Evolutionary conservation across 2,113 vertebrate species (phyloP).

Genomic region (Hyperoodon ampullatus): DNA sequence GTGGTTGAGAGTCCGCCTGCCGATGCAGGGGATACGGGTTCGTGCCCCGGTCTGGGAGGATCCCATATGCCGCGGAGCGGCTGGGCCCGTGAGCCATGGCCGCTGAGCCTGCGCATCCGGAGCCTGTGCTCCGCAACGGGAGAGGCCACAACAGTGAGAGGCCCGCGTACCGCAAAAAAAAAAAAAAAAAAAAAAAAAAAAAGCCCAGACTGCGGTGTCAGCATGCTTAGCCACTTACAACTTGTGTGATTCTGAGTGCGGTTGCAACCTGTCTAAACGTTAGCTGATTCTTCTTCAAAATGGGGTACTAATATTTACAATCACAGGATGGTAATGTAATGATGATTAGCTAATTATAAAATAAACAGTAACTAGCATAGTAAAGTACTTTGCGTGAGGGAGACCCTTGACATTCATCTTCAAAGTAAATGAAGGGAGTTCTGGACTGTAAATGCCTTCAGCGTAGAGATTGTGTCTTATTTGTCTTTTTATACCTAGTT

Average conservation of each 20-base stretch:
- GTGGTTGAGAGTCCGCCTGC: no score
- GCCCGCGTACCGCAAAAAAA: no score
- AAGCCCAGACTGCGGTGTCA: background rate
- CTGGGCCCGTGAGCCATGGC: no score
- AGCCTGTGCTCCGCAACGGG: no score
- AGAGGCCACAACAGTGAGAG: no score
- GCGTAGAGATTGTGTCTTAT: background rate
- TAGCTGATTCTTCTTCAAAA: background rate
- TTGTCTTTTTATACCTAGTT: background rate
- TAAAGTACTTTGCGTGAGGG: background rate
- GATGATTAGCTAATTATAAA: slow-evolving; percentile 27
- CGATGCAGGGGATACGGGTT: no score
- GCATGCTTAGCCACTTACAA: background rate
- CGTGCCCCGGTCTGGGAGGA: no score
- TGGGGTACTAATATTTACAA: background rate
- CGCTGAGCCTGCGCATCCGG: no score
- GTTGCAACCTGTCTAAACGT: background rate
- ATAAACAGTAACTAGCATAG: background rate
- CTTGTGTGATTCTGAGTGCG: background rate
- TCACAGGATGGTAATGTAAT: background rate
- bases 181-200: background rate
- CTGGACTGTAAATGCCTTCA: background rate
- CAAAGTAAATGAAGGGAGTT: background rate
- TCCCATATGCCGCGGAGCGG: no score
- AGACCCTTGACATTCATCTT: slow-evolving; percentile 13